Evolutionary conservation across 2,113 vertebrate species (phyloP), one percentile per base, ranked within the genome.

Genomic region (Pelusios castaneus): DNA sequence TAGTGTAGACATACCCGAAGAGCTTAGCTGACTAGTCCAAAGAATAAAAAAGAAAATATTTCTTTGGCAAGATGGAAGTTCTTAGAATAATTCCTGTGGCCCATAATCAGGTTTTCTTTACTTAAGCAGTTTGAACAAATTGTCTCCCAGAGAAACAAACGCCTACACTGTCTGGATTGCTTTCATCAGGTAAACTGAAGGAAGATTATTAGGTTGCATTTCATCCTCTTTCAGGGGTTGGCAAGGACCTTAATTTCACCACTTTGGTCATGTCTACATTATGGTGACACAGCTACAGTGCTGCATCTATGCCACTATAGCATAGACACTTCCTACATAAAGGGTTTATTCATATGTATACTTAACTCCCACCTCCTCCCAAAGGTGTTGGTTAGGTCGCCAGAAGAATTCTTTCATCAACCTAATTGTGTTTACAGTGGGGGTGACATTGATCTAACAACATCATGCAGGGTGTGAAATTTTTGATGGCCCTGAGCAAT

Each of bases 241-340:
- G 45, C 75, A 93, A 92, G 75, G 67, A 86, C 80, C 93, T 96
- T 56, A 79, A 95, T 93, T 95, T 84, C 78, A 89, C 83, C 45
- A 58, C 43, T 56, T 16, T 63, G 58, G 58, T 63, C 31, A 63
- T 7, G 12, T 63, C 58, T 63, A 17, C 13, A 63, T 63, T 63
- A 63, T 29, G 31, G 13, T 29, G 11, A 11, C 58, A 60, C 29
- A 60, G 31, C 13, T 34, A 63, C 3, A 3, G 58, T 34, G 31
- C 58, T 63, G 58, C 29, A 63, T 31, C 58, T 60, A 27, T 60
- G 58, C 58, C 58, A 60, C 11, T 14, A 12, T 27, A 60, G 27
- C 58, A 60, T 14, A 60, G 29, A 34, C 31, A 14, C 58, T 60
- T 60, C 56, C 58, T 60, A 31, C 29, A 60, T 13, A 10, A 60